Evolutionary conservation across 2,888 invertebrate genomes (phyloP).

Genomic region (Erebia ligea): DNA sequence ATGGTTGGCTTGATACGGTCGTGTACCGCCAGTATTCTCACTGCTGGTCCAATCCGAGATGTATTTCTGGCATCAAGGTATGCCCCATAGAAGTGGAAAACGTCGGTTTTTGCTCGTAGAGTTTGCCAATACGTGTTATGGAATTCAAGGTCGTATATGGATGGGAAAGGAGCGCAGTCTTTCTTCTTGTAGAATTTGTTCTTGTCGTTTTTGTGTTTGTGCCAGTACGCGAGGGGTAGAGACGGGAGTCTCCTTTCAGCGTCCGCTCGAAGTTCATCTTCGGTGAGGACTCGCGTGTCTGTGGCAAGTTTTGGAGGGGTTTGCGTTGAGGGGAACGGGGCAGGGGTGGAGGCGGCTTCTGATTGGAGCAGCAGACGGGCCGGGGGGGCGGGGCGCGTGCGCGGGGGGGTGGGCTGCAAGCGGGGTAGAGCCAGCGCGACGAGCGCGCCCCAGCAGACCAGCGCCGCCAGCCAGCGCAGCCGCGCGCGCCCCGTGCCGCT

Average conservation of each 20-base stretch:
- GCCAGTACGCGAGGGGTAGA: slow-evolving; percentile 93
- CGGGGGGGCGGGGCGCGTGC: slow-evolving; percentile 45
- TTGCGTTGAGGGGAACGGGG: slow-evolving; percentile 45
- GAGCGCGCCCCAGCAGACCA: slow-evolving; percentile 71
- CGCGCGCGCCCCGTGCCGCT: slow-evolving; percentile 60
- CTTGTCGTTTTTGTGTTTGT: slow-evolving; percentile 90
- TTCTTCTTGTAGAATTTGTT: slow-evolving; percentile 85
- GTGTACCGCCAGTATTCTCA: slow-evolving; percentile 94
- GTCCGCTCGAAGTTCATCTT: slow-evolving; percentile 90
- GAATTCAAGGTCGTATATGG: slow-evolving; percentile 94
- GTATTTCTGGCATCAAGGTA: slow-evolving; percentile 92
- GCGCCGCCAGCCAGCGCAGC: slow-evolving; percentile 69
- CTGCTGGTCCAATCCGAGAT: slow-evolving; percentile 91
- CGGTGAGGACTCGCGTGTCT: slow-evolving; percentile 77
- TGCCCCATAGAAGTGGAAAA: slow-evolving; percentile 95
- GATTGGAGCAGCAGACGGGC: slow-evolving; percentile 48
- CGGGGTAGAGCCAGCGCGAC: slow-evolving; percentile 64
- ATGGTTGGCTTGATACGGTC: slow-evolving; percentile 93
- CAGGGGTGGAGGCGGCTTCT: slow-evolving; percentile 45
- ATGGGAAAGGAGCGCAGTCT: slow-evolving; percentile 93
- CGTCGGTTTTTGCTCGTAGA: slow-evolving; percentile 91
- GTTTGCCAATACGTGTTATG: slow-evolving; percentile 98
- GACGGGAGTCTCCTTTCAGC: slow-evolving; percentile 92
- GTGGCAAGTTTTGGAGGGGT: slow-evolving; percentile 50
- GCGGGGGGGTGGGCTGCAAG: slow-evolving; percentile 53